Base-by-base conservation (phyloP, 2,888 invertebrate species). In the Andrena fulva region DNA sequence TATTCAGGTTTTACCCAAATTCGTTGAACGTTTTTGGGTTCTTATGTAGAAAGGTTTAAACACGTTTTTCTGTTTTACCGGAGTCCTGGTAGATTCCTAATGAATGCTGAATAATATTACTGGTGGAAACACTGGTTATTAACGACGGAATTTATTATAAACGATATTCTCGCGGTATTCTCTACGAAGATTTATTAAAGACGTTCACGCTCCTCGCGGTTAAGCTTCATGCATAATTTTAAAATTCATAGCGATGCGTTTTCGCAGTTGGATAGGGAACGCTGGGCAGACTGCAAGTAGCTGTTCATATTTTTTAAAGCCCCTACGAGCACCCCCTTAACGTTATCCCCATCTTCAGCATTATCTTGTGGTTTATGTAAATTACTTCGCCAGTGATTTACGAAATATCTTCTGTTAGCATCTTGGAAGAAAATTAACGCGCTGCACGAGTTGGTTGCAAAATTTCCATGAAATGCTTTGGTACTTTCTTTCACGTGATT, bases 321-420 rank as follows among this genome's bases (percentile, higher is more conserved):
- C 54, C 24, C 42, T 16, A 7, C 27, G 12, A n/a, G 54, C 54
- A 31, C 27, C 27, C 54, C 60, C 16, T 59, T 33, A 16, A 35
- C 56, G 29, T 33, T 69, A 33, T 69, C 48, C 68, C 5, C 24
- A 27, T 67, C 71, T 67, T 54, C 42, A 62, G 27, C 50, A 54
- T 80, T 72, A 80, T 79, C 80, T 63, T 10, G 27, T 20, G 52
- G 60, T 67, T 72, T 67, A 80, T 80, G 72, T 56, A 80, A 78
- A 80, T 80, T 56, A 48, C 67, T 63, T 67, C 67, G 72, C 72
- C 80, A 56, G 33, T 48, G 67, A 72, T 78, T 67, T 56, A 72
- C 67, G 54, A 35, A 68, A 63, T 79, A 79, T 56, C 67, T 63
- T 54, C 24, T n/a, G 67, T 72, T 79, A 67, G 71, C 54, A 68